Evolutionary conservation across 2,888 invertebrate genomes (phyloP), one percentile per base, ranked within the genome.

Genomic region (Tenodera sinensis): DNA sequence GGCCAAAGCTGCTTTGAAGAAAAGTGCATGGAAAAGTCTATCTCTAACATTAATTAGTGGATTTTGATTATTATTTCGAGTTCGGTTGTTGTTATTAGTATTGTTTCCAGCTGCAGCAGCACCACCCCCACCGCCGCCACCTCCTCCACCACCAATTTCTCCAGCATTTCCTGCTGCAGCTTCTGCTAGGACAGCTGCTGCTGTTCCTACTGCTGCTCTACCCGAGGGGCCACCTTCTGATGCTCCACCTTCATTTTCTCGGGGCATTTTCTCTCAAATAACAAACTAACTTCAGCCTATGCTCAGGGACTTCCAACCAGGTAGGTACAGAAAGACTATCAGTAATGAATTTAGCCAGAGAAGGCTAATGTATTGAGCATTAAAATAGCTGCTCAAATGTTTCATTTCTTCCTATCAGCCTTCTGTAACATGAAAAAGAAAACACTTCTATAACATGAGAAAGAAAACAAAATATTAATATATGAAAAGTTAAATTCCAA

Each of bases 21-120:
- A 99, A 91, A 99, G 94, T 25, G 98, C 98, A 94, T 99, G 98
- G 93, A 99, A 99, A 89, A 99, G 94, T 91, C 98, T 95, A 93
- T 99, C 98, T 92, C 99, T 95, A 90, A 98, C 97, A 93, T 96
- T 97, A 92, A 97, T 96, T 91, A 98, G 93, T 83, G 97, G 97
- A 92, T 97, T 97, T 93, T 96, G 96, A 93, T 93, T 94, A 91
- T 93, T 94, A 91, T 93, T 94, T 15, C 93, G 90, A 42, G 89
- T 90, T 30, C 90, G 89, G 87, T 91, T 92, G 89, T 91, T 91
- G 84, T 91, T 91, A 88, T 90, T 91, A 85, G 90, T 91, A 85
- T 91, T 91, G 87, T 90, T 90, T 42, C 88, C 88, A 34, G 54
- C 89, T 28, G 42, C 90, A 15, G 89, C 89, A 0, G 85, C 89